Evolutionary conservation across 2,113 vertebrate species (phyloP).

Genomic region (Melanocharis versteri): DNA sequence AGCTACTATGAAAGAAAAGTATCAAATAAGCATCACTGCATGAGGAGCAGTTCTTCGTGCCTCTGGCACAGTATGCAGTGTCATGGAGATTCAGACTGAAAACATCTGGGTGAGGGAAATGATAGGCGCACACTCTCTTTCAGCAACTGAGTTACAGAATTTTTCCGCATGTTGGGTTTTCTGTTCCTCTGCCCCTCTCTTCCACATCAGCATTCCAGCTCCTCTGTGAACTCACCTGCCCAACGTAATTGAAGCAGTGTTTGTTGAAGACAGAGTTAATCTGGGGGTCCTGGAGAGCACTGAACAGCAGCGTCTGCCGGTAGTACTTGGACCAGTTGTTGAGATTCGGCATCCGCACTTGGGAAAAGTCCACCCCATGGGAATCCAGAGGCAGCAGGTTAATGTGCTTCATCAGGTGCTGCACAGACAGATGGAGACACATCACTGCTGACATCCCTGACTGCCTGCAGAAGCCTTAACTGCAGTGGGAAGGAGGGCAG

Average conservation of each 20-base stretch:
- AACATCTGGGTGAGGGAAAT: background rate
- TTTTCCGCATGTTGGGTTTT: fast-evolving
- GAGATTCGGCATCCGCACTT: slow-evolving; percentile 91
- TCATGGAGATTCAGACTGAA: background rate
- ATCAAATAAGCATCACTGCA: background rate
- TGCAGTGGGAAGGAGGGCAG: background rate
- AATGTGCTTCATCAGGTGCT: slow-evolving; percentile 91
- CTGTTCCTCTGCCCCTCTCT: background rate
- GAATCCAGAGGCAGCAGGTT: slow-evolving; percentile 90
- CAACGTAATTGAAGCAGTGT: slow-evolving; percentile 84
- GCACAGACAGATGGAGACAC: background rate
- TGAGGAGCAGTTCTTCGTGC: background rate
- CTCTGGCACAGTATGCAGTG: background rate
- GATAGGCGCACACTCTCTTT: background rate
- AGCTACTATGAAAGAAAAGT: background rate
- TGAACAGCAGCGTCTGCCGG: slow-evolving; percentile 91
- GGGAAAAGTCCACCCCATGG: slow-evolving; percentile 93
- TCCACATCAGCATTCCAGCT: background rate
- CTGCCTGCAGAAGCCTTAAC: background rate
- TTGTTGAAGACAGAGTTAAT: slow-evolving; percentile 90
- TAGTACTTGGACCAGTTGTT: slow-evolving; percentile 89
- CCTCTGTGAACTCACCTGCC: slow-evolving; percentile 78
- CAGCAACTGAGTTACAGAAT: background rate
- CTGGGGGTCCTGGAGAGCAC: slow-evolving; percentile 88
- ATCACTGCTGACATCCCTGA: background rate